Evolutionary conservation across 2,113 vertebrate genomes (phyloP).

Genomic region (Gasterosteus aculeatus): DNA sequence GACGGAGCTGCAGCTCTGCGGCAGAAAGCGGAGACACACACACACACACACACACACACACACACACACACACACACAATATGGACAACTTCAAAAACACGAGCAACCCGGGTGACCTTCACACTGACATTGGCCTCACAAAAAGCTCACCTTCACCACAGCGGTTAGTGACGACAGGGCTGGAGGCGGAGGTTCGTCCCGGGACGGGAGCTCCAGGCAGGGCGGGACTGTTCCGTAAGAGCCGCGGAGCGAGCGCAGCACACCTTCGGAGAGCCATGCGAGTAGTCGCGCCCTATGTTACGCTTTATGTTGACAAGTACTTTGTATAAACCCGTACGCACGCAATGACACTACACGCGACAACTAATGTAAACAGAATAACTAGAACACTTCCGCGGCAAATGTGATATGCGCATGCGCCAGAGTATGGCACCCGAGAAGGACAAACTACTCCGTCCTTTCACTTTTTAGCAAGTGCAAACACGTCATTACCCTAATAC

Average conservation of each 20-base stretch:
- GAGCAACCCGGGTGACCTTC: background rate
- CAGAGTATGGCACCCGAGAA: constrained; percentile 26
- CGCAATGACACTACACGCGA: no score
- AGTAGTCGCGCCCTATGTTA: background rate
- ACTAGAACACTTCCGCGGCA: background rate
- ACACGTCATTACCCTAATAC: background rate
- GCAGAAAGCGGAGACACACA: background rate
- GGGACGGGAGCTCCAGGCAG: constrained; percentile 24
- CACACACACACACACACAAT: background rate
- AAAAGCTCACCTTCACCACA: constrained; percentile 57
- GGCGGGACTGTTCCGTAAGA: constrained; percentile 44
- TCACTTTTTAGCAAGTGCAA: background rate
- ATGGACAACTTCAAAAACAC: background rate
- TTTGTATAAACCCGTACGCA: background rate
- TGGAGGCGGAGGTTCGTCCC: constrained; percentile 36
- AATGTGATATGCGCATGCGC: constrained; percentile 51
- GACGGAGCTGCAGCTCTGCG: constrained; percentile 47
- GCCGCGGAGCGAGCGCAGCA: constrained; percentile 41
- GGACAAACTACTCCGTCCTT: constrained; percentile 31
- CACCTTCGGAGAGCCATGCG: constrained; percentile 70
- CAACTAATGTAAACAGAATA: background rate
- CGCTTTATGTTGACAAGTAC: background rate
- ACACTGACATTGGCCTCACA: background rate
- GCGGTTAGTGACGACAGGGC: constrained; percentile 24
- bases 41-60: background rate